Base-by-base conservation (phyloP, 2,888 invertebrate genomes). In the Coleophora flavipennella region DNA sequence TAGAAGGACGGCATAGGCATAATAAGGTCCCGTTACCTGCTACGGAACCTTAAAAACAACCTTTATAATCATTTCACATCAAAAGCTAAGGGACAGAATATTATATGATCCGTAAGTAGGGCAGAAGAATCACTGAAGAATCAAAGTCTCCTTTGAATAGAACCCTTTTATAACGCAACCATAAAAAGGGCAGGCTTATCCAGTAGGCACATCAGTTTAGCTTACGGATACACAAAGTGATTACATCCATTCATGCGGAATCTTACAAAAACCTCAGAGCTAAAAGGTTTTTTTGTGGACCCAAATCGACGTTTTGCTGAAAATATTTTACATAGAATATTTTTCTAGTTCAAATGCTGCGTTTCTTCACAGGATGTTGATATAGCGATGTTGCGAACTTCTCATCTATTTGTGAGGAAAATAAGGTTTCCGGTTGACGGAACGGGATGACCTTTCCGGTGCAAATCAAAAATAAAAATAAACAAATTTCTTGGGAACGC, bases 301-400 rank as follows among this genome's bases (percentile, higher is more conserved):
- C 28, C 34, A 43, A 44, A 49, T 38, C 34, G 38, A 42, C 42
- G 39, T 39, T 46, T 40, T 13, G 41, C 43, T 35, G 41, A 50
- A 54, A 57, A 51, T 55, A 53, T 53, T 53, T 20, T 51, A 38
- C 50, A 45, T 52, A 43, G 49, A 49, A 48, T 50, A 49, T 51
- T 49, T 50, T 40, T 39, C 34, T 41, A 36, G 41, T 40, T 45
- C 35, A 40, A 43, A 39, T 27, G 44, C 40, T 36, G 40, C 42
- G 36, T 40, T 35, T 32, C n/a, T 39, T 34, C 36, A 13, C 26
- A 49, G 26, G 14, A 50, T 50, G 44, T 48, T 44, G 46, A 49
- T 49, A 51, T 53, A 52, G 51, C 43, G 36, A 42, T 27, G 28
- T 35, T 40, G 41, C 41, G 20, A 20, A 6, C 20, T 29, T 10